Percentiles rank a stretch among this genome's conserved stretches.
phyloP scores from a whole-genome alignment of 1,140 invertebrate species.

The Drosophila nasuta region DNA sequence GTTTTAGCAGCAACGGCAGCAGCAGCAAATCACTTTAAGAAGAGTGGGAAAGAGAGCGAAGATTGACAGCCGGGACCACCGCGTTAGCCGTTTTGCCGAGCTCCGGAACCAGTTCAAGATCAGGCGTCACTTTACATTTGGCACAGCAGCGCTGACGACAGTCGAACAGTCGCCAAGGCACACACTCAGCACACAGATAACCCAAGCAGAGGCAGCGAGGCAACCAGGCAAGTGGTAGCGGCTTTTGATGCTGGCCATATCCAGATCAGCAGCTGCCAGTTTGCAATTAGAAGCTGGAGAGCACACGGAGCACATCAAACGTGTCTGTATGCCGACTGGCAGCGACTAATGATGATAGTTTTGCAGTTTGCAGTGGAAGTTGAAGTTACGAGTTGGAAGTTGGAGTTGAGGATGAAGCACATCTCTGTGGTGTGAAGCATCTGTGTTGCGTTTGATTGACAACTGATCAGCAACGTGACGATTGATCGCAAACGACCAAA shows the following conservation, averaged over 20 bases:
- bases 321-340: slow-evolving; percentile 70
- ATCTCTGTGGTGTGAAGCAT: slow-evolving; percentile 65
- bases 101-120: slow-evolving; percentile 76
- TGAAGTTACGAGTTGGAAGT: neutral
- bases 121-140: slow-evolving; percentile 70
- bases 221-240: neutral
- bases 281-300: slow-evolving; percentile 43
- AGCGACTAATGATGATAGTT: slow-evolving; percentile 78
- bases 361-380: neutral
- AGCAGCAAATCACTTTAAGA: neutral
- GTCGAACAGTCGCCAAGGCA: slow-evolving; percentile 29
- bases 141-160: slow-evolving; percentile 63
- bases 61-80: slow-evolving; percentile 66
- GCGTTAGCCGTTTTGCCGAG: slow-evolving; percentile 21
- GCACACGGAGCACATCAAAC: slow-evolving; percentile 61
- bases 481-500: slow-evolving; percentile 6
- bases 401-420: neutral
- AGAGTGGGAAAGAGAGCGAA: neutral
- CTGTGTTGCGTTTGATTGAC: slow-evolving; percentile 76
- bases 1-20: slow-evolving; percentile 13
- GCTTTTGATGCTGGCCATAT: slow-evolving; percentile 38
- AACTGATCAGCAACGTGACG: slow-evolving; percentile 67
- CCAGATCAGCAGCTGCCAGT: slow-evolving; percentile 64
- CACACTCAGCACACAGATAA: slow-evolving; percentile 3
- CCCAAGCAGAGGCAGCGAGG: neutral